phyloP scores from a whole-genome alignment of 2,797 vertebrate species.

The Pterois miles region DNA sequence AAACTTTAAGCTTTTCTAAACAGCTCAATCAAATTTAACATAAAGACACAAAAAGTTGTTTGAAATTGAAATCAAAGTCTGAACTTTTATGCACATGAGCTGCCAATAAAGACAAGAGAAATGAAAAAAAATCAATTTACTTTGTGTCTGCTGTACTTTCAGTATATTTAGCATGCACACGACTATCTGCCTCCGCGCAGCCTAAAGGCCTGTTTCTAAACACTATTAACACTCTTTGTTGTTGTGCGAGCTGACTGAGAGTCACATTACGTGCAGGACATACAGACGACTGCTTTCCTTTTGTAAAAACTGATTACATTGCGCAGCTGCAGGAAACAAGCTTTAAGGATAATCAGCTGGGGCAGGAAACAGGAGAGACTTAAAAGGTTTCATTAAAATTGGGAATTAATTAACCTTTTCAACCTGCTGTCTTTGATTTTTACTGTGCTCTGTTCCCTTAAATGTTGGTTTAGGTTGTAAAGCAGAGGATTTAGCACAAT shows the following conservation, averaged over 20 bases:
- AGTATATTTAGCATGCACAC: neutral
- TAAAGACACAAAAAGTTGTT: neutral
- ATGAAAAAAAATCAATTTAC: neutral
- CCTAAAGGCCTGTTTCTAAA: neutral
- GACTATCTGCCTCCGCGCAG: neutral
- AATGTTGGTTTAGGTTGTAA: neutral
- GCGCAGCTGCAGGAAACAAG: conserved; percentile 24
- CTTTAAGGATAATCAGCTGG: conserved; percentile 12
- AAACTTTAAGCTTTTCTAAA: neutral
- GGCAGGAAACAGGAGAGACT: neutral
- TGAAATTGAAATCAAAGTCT: neutral
- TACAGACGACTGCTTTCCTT: conserved; percentile 53
- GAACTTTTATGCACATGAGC: no score
- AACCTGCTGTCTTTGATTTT: neutral
- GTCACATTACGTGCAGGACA: conserved; percentile 64
- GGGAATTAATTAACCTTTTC: neutral
- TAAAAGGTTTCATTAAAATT: neutral
- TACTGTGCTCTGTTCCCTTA: neutral
- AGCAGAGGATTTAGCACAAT: neutral
- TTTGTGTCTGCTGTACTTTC: neutral
- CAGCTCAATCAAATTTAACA: neutral
- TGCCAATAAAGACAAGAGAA: no score
- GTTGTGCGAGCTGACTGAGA: conserved; percentile 24
- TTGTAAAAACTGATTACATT: conserved; percentile 44
- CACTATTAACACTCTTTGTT: conserved; percentile 20